Conservation (phyloP, 30 jellyfish, hydroid and myxozoan species). For the Euphysa ruthae region DNA sequence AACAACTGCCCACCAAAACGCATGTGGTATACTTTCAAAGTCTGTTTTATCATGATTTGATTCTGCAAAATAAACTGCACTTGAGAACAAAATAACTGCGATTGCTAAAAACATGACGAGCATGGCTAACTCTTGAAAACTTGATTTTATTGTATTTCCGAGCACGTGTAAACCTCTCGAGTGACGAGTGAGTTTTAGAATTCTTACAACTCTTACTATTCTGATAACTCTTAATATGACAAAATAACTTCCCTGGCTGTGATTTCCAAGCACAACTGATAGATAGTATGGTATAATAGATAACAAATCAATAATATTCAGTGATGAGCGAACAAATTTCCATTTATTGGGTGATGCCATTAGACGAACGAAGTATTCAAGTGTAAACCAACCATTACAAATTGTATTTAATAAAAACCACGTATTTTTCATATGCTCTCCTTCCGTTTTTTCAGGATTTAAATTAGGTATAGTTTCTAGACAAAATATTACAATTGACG, state of each 20-base stretch:
- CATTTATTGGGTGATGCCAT: slow-evolving; percentile 60
- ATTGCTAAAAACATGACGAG: slow-evolving; percentile 72
- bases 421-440: slow-evolving; percentile 37
- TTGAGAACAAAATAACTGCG: slow-evolving; percentile 81
- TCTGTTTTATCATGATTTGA: slow-evolving; percentile 19
- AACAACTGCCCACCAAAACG: slow-evolving; percentile 98
- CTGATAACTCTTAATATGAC: slow-evolving; percentile 88
- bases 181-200: slow-evolving; percentile 90
- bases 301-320: slow-evolving; percentile 69
- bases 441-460: slow-evolving; percentile 56
- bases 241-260: slow-evolving; percentile 41
- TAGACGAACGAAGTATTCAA: slow-evolving; percentile 70
- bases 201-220: slow-evolving; percentile 85
- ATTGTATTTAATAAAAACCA: slow-evolving; percentile 64
- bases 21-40: slow-evolving; percentile 87
- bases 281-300: slow-evolving; percentile 84
- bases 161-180: slow-evolving; percentile 94
- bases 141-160: slow-evolving; percentile 89
- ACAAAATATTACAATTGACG: slow-evolving; percentile 80
- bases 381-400: slow-evolving; percentile 93
- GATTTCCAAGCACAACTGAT: slow-evolving; percentile 45
- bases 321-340: slow-evolving; percentile 48
- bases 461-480: slow-evolving; percentile 79
- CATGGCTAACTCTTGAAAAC: slow-evolving; percentile 89
- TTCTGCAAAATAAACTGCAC: slow-evolving; percentile 96